Conservation (phyloP, 2,888 invertebrate species). For the Apotomis capreana region DNA sequence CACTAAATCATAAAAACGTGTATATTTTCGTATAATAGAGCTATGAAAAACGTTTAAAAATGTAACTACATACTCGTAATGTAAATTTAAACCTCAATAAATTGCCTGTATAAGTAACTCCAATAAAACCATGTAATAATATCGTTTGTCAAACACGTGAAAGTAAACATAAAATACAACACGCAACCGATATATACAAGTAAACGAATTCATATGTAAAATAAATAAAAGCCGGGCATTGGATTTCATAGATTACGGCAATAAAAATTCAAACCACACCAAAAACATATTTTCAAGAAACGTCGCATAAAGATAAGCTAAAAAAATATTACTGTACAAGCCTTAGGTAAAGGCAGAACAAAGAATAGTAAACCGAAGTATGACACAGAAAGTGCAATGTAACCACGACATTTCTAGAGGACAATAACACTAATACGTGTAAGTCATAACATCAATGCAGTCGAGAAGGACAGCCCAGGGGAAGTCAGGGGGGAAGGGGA, state of each 20-base stretch:
- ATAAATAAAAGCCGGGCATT: conserved; percentile 12
- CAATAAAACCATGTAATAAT: conserved; percentile 8
- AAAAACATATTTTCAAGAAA: neutral
- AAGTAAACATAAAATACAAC: conserved; percentile 12
- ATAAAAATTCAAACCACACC: conserved; percentile 12
- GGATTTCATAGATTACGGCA: conserved; percentile 11
- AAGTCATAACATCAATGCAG: conserved; percentile 40
- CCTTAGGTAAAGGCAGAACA: conserved; percentile 8
- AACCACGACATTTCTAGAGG: conserved; percentile 22
- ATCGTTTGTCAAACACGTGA: neutral
- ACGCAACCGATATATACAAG: neutral
- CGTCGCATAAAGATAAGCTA: conserved; percentile 8
- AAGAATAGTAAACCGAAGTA: conserved; percentile 10
- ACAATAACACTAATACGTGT: conserved; percentile 40
- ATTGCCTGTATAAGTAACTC: neutral
- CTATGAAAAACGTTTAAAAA: conserved; percentile 10
- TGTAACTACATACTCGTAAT: neutral
- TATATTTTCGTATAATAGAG: neutral
- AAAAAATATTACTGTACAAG: neutral
- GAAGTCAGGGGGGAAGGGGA: conserved; percentile 57
- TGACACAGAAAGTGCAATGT: conserved; percentile 33
- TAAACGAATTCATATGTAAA: conserved; percentile 12
- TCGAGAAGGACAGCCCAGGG: conserved; percentile 26
- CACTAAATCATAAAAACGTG: neutral
- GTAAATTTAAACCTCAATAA: conserved; percentile 13